Evolutionary conservation across 2,888 invertebrate genomes (phyloP).

Genomic region (Calameuta idolon): DNA sequence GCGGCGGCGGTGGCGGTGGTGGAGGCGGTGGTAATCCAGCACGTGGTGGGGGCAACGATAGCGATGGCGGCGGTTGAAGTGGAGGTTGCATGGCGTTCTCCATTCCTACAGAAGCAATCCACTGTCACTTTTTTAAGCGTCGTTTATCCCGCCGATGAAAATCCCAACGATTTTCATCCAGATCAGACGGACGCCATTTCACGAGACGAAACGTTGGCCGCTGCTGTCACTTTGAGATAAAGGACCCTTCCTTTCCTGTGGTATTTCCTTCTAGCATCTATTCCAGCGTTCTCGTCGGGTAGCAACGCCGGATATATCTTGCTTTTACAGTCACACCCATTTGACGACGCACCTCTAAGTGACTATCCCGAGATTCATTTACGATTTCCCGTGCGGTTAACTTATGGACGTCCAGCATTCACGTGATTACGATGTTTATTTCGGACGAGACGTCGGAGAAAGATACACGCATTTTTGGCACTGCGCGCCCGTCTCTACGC

Average conservation of each 20-base stretch:
- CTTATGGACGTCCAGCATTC: conserved; percentile 7
- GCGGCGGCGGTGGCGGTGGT: conserved; percentile 27
- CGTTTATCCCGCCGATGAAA: conserved; percentile 19
- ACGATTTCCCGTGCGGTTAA: not conserved
- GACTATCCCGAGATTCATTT: not conserved
- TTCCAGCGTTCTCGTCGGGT: not conserved
- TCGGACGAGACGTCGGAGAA: conserved; percentile 23
- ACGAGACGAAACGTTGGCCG: not conserved
- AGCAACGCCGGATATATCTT: not conserved
- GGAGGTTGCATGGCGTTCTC: conserved; percentile 53
- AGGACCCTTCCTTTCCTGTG: not conserved
- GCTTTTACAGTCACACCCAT: not conserved
- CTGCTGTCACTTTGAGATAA: not conserved
- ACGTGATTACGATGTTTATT: conserved; percentile 28
- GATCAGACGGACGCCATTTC: not conserved
- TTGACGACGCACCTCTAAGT: not conserved
- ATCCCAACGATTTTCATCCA: not conserved
- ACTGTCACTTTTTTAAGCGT: conserved; percentile 14
- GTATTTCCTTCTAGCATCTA: not conserved
- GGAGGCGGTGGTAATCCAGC: conserved; percentile 26
- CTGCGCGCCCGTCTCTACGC: conserved; percentile 32
- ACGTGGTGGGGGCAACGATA: conserved; percentile 29
- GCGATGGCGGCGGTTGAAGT: conserved; percentile 31
- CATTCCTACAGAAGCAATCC: conserved; percentile 37
- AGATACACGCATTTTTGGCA: conserved; percentile 36